Evolutionary conservation across 2,888 invertebrate species (phyloP), one percentile per base, ranked within the genome.

Genomic region (Lasioglossum marginatum): DNA sequence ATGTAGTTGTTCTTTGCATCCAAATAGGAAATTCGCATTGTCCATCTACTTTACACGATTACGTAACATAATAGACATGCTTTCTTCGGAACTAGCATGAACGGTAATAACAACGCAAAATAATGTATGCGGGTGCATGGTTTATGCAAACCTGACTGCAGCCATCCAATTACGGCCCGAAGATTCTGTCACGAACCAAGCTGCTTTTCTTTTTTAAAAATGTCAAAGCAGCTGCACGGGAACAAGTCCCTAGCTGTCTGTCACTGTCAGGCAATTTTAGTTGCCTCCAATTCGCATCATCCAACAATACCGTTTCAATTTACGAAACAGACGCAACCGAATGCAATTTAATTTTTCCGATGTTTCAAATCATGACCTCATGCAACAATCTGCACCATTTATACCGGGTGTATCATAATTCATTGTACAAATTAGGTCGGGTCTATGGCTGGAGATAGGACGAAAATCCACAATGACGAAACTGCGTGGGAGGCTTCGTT

Each of bases 51-150:
- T 88, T 89, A 78, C 81, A 90, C 82, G 83, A 74, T 90, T 76
- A 86, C 83, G 86, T 82, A 83, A 86, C 86, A 86, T 88, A 86
- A 80, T 86, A 85, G 82, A 71, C 89, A 89, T 89, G 89, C 89
- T 88, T 78, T 68, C 70, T 48, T 80, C 73, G 80, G 84, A 86
- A 79, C 88, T 90, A 83, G 90, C 90, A 86, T 88, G 81, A 89
- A 89, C 86, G 88, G 66, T 86, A 34, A 71, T 79, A 87, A 87
- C 79, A 87, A 87, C 82, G 82, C 77, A 87, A 86, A 86, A 79
- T 82, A 86, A 87, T 82, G 81, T 82, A 86, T 82, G 86, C 86
- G 75, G 75, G 78, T 86, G 86, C 86, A 37, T 86, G 86, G 86
- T 86, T 82, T 78, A 79, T 79, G 78, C 81, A 68, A 45, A 4